A percentile compares a stretch with the other conserved stretches of the same genome.
phyloP scores from a whole-genome alignment of 2,888 invertebrate genomes.

The Drosophila putrida region DNA sequence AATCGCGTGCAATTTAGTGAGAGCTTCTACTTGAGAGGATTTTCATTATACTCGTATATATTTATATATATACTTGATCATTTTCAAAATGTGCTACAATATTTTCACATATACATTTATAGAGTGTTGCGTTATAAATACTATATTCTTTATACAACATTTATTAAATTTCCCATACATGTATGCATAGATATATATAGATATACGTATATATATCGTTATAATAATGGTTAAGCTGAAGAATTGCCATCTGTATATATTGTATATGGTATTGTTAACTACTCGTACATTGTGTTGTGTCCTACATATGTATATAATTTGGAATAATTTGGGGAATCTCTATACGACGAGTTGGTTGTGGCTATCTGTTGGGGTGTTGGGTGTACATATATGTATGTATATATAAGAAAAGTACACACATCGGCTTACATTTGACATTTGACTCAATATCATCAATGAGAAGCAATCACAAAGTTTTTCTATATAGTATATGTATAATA shows the following conservation, averaged over 20 bases:
- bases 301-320: constrained; percentile 32
- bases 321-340: constrained; percentile 7
- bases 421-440: constrained; percentile 48
- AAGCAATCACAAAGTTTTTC: constrained; percentile 81
- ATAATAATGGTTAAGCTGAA: constrained; percentile 34
- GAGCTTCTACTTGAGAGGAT: constrained; percentile 42
- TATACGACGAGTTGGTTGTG: constrained; percentile 9
- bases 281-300: constrained; percentile 45
- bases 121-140: constrained; percentile 39
- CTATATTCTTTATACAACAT: constrained; percentile 69
- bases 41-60: constrained; percentile 11
- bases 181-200: constrained; percentile 30
- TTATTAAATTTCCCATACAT: constrained; percentile 61
- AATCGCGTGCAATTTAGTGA: constrained; percentile 36
- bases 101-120: constrained; percentile 34
- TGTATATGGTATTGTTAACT: constrained; percentile 50
- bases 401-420: constrained; percentile 47
- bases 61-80: constrained; percentile 9
- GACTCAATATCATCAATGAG: constrained; percentile 64
- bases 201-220: constrained; percentile 27
- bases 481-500: constrained; percentile 41
- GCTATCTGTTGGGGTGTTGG: constrained; percentile 2
- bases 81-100: constrained; percentile 42
- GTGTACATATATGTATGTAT: not conserved
- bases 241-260: constrained; percentile 23